Conservation (phyloP, 2,113 vertebrate species). For the Pterocles gutturalis region DNA sequence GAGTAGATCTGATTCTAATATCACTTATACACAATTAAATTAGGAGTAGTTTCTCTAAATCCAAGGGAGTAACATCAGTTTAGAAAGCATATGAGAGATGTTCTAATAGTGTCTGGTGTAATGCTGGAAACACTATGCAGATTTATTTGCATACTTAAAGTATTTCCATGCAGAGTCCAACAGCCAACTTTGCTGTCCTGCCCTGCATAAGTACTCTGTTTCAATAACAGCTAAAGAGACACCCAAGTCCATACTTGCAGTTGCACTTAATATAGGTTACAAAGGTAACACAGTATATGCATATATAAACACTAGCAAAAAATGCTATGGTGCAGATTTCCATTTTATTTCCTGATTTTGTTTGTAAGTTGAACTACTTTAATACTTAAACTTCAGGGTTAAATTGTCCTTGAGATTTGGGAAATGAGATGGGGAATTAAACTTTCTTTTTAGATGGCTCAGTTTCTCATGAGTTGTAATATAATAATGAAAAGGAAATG, state of each 20-base stretch:
- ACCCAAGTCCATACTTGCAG: background rate
- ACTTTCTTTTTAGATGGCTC: background rate
- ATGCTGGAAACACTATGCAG: background rate
- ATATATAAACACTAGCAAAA: conserved; percentile 14
- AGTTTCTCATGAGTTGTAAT: background rate
- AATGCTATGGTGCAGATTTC: background rate
- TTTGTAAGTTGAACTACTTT: background rate
- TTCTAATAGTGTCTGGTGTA: background rate
- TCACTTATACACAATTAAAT: background rate
- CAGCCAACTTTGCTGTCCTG: background rate
- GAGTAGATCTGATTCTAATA: background rate
- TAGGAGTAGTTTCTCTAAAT: background rate
- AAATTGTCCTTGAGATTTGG: background rate
- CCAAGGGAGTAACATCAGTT: background rate
- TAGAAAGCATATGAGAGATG: background rate
- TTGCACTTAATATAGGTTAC: conserved; percentile 7
- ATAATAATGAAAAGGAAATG: background rate
- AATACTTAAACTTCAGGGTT: background rate
- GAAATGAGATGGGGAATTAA: conserved; percentile 7
- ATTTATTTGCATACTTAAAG: background rate
- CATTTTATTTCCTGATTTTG: conserved; percentile 10
- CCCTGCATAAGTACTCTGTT: background rate
- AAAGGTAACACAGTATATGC: conserved; percentile 12
- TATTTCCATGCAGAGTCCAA: background rate
- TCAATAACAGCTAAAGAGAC: background rate